Conservation (phyloP, 2,888 invertebrate species). For the Diploptera punctata region DNA sequence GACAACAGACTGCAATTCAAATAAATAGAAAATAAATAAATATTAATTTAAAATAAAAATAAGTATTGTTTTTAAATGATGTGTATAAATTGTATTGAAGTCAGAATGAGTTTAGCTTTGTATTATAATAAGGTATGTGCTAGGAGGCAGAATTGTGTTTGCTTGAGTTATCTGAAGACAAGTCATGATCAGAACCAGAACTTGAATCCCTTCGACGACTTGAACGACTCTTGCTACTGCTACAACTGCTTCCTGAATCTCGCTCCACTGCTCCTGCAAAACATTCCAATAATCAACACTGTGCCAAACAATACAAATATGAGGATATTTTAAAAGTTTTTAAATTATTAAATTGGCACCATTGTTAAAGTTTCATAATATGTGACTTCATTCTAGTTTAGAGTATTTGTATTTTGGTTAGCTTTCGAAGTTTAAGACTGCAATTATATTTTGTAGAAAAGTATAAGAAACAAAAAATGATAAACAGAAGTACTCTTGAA, state of each 20-base stretch:
- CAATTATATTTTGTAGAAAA: too few species aligned
- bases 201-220: slow-evolving; percentile 44
- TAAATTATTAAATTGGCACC: background rate
- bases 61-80: too few species aligned
- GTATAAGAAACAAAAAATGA: too few species aligned
- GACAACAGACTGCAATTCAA: too few species aligned
- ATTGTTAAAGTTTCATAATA: background rate
- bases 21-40: too few species aligned
- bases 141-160: background rate
- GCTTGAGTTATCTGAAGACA: slow-evolving; percentile 12
- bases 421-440: background rate
- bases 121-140: too few species aligned
- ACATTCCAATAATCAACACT: background rate
- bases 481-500: too few species aligned
- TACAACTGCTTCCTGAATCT: slow-evolving; percentile 38
- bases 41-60: too few species aligned
- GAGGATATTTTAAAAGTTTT: background rate
- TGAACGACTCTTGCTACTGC: slow-evolving; percentile 42
- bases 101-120: too few species aligned
- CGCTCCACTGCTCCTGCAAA: slow-evolving; percentile 43
- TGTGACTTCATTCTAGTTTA: background rate
- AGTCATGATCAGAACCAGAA: slow-evolving; percentile 42
- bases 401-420: background rate
- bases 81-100: too few species aligned
- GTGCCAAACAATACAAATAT: background rate